Base-by-base conservation (phyloP, 2,888 invertebrate genomes). In the Heliconius erato region DNA sequence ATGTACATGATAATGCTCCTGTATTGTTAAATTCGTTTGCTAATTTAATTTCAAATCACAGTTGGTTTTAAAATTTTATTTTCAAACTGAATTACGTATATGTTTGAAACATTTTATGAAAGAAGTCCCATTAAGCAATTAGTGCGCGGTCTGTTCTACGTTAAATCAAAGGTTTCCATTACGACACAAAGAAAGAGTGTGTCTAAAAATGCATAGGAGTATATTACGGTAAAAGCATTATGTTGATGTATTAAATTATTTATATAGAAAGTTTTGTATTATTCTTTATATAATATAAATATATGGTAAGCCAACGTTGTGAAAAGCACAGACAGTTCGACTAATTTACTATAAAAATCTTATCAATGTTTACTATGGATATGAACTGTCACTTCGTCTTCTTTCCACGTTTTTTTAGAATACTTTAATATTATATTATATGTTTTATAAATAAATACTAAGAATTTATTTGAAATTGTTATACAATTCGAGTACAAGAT, bases 1-100 rank as follows among this genome's bases (percentile, higher is more conserved):
- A 83, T 83, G 82, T 84, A 82, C 79, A 80, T 79, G 80, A 68
- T 80, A 83, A 83, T 77, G 76, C 80, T 54, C 49, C 71, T 71
- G 65, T 80, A 71, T 59, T 69, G 59, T n/a, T 40, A 40, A 32
- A 54, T 69, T 68, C 63, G 23, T 71, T 81, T 71, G 49, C 40
- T 74, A 74, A 67, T 80, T 80, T 35, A 32, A 76, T 59, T 76
- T 44, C 44, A 49, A 14, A 35, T 44, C 44, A 49, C 67, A 32
- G 23, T 32, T 68, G 72, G 40, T 49, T 79, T 71, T 23, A 63
- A 71, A 71, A 35, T 59, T 72, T 63, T 72, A 72, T 79, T 49
- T 68, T 68, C 49, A 28, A 78, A 67, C 14, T 44, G 40, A 26
- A 59, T 69, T 71, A 59, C n/a, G 16, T 35, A 76, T 59, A 74